Percentiles rank a stretch among this genome's conserved stretches.
These are phyloP conservation scores for Nematolebias whitei DNA, from an alignment of 2,113 vertebrate genomes.

Conservation along the genomic window DNA sequence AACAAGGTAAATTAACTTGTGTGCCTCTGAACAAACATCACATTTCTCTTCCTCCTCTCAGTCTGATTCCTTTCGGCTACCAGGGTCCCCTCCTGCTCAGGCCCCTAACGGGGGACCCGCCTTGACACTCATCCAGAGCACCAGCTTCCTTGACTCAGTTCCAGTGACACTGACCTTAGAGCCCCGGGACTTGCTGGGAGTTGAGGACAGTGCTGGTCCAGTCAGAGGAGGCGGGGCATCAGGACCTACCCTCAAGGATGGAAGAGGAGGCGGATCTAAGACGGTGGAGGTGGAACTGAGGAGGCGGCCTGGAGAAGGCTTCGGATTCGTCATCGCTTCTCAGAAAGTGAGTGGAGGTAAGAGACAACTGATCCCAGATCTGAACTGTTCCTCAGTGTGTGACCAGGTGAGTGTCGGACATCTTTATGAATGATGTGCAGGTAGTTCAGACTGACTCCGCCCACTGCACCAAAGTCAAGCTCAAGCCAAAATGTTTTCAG, in stretches of 20 bases:
- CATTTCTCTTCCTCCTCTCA: background rate
- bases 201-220: constrained; percentile 66
- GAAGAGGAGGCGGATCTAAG: constrained; percentile 26
- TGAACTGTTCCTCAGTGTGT: too few relatives aligned
- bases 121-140: constrained; percentile 78
- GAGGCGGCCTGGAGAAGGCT: constrained; percentile 77
- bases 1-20: constrained; percentile 31
- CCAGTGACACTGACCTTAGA: constrained; percentile 81
- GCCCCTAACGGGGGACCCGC: constrained; percentile 36
- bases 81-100: constrained; percentile 42
- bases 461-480: too few relatives aligned
- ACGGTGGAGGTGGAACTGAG: constrained; percentile 77
- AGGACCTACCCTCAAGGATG: constrained; percentile 42
- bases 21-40: background rate
- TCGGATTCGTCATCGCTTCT: constrained; percentile 82
- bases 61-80: background rate
- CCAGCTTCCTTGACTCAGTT: constrained; percentile 82
- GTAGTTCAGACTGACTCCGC: too few relatives aligned
- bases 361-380: constrained; percentile 17
- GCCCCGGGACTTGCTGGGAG: constrained; percentile 75
- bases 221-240: constrained; percentile 27
- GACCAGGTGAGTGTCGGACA: background rate
- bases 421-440: too few relatives aligned
- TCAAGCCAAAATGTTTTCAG: too few relatives aligned
- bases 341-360: constrained; percentile 76